Evolutionary conservation across 2,888 invertebrate genomes (phyloP), one percentile per base, ranked within the genome.

Genomic region (Xanthorhoe spadicearia): DNA sequence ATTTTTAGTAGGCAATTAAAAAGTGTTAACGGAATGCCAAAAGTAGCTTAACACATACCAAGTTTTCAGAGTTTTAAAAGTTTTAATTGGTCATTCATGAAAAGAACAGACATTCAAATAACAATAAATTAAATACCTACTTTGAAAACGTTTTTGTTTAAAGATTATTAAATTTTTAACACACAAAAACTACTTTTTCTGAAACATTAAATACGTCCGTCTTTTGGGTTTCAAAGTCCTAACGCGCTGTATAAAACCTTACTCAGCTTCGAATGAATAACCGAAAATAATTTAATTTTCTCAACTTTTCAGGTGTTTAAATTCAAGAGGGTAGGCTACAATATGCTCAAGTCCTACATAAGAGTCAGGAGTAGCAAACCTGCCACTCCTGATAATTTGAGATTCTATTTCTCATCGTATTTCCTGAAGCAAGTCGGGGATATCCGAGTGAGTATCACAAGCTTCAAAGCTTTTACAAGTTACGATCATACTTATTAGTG

Each of bases 361-460:
- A 78, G 84, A 13, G 18, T 76, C 1, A 78, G 84, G 0, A 85
- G 81, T 28, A 76, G 72, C 9, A 73, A 77, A 1, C 81, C 77
- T 2, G 72, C 76, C 1, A 78, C 80, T 6, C 78, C 86, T 0
- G 87, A 89, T 48, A 88, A 87, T 61, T 74, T 92, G 7, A 75
- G 93, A 23, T 91, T 88, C 67, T 92, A 92, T 74, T 92, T 92
- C 79, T 87, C 93, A 0, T 92, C 93, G 0, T 89, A 87, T 70
- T 92, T 90, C 70, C 80, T 93, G 62, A 89, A 88, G 61, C 89
- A 91, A 84, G 86, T 93, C 18, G 93, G 93, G 0, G 90, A 92
- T 64, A 92, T 93, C 35, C 81, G 83, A 74, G 93, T 92, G 74
- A 80, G 87, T 46, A 10, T 35, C 9, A 35, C 8, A 35, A 35